Percentiles rank a stretch among this genome's conserved stretches.
Conservation (phyloP, 2,113 vertebrate genomes). For the Psammodynastes pulverulentus region DNA sequence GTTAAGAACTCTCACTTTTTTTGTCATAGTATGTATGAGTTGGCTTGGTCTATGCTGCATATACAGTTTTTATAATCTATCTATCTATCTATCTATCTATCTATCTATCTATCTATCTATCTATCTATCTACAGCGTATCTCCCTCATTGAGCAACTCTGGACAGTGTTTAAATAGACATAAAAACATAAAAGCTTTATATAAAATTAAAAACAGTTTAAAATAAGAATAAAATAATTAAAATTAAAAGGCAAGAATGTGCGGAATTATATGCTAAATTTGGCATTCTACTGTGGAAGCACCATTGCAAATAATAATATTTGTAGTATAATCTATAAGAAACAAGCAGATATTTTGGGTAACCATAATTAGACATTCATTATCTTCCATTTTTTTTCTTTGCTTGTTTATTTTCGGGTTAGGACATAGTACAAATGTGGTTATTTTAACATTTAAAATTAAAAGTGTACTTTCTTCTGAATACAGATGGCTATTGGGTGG, state of each 20-base stretch:
- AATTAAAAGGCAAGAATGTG: not conserved
- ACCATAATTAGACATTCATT: not conserved
- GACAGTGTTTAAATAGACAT: not conserved
- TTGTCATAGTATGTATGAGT: not conserved
- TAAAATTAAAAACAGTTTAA: not conserved
- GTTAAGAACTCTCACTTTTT: not conserved
- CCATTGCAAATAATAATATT: not conserved
- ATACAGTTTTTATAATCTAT: not conserved
- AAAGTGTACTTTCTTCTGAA: not conserved
- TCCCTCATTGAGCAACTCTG: not conserved
- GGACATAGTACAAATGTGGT: not conserved
- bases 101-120: not conserved
- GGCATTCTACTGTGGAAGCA: not conserved
- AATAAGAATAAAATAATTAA: not conserved
- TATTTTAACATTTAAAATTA: not conserved
- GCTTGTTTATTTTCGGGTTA: not conserved
- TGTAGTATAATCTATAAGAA: not conserved
- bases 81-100: not conserved
- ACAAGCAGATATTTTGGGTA: conserved; percentile 19
- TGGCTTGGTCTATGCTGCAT: not conserved
- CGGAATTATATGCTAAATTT: not conserved
- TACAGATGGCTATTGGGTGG: not conserved
- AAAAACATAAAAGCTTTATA: not conserved
- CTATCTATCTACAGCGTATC: not conserved
- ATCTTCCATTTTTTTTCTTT: not conserved